Evolutionary conservation across 1,140 invertebrate genomes (phyloP).

Genomic region (Physella acuta): DNA sequence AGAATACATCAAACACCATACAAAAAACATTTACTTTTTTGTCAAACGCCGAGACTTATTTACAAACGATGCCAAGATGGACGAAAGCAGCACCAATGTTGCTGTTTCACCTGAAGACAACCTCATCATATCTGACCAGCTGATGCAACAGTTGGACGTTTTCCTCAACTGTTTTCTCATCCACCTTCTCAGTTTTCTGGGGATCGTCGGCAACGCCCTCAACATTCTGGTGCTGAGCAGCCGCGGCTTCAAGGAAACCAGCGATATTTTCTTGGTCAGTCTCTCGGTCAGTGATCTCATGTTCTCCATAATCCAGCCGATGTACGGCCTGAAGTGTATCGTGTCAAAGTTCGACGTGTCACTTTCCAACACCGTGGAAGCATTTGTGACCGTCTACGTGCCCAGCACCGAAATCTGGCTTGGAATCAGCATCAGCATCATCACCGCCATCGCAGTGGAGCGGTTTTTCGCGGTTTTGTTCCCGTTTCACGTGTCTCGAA

Average conservation of each 20-base stretch:
- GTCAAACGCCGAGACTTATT: no score
- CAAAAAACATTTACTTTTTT: no score
- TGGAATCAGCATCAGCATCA: neutral
- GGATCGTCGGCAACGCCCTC: slow-evolving; percentile 3
- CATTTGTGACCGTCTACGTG: neutral
- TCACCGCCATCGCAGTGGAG: neutral
- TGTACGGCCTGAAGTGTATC: neutral
- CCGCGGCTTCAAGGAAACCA: slow-evolving; percentile 8
- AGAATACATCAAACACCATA: no score
- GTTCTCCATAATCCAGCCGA: neutral
- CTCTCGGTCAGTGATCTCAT: neutral
- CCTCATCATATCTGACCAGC: no score
- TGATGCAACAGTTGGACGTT: no score
- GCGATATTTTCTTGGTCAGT: neutral
- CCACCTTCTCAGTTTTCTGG: neutral
- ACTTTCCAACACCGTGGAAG: neutral
- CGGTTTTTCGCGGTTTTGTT: slow-evolving; percentile 1
- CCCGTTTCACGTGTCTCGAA: neutral
- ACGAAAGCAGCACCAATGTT: no score
- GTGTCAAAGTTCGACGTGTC: neutral
- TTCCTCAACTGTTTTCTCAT: slow-evolving; percentile 9
- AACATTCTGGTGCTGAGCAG: neutral
- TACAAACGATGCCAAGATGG: no score
- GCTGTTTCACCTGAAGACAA: no score
- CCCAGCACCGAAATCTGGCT: neutral